Evolutionary conservation across 2,113 vertebrate genomes (phyloP).

Genomic region (Pseudopodoces humilis): DNA sequence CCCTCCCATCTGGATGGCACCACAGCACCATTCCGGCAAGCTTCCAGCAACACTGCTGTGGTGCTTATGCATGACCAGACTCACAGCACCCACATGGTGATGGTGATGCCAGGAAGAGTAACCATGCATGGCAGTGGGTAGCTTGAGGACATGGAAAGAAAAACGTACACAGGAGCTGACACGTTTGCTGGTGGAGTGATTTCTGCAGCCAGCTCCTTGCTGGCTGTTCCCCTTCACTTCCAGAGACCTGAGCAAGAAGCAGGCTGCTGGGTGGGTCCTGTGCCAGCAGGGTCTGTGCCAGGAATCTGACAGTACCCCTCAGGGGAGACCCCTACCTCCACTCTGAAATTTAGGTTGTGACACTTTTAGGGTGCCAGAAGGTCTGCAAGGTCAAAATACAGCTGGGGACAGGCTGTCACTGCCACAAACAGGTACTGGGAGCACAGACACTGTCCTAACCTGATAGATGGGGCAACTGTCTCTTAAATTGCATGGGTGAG

Average conservation of each 20-base stretch:
- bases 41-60: not conserved
- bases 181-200: not conserved
- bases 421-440: not conserved
- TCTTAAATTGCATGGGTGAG: not conserved
- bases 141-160: not conserved
- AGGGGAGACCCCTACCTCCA: not conserved
- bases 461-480: not conserved
- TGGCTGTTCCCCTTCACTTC: not conserved
- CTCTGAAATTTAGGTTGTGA: not conserved
- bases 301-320: not conserved
- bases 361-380: not conserved
- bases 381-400: not conserved
- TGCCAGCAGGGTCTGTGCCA: not conserved
- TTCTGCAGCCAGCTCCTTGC: not conserved
- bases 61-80: not conserved
- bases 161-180: not conserved
- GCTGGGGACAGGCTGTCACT: not conserved
- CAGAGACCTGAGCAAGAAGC: not conserved
- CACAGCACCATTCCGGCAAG: not conserved
- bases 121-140: not conserved
- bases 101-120: not conserved
- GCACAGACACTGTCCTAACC: not conserved
- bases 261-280: not conserved
- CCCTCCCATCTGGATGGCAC: not conserved
- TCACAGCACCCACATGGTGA: not conserved